Evolutionary conservation across 2,113 vertebrate species (phyloP), one percentile per base, ranked within the genome.

Genomic region (Thinocorus orbignyianus): DNA sequence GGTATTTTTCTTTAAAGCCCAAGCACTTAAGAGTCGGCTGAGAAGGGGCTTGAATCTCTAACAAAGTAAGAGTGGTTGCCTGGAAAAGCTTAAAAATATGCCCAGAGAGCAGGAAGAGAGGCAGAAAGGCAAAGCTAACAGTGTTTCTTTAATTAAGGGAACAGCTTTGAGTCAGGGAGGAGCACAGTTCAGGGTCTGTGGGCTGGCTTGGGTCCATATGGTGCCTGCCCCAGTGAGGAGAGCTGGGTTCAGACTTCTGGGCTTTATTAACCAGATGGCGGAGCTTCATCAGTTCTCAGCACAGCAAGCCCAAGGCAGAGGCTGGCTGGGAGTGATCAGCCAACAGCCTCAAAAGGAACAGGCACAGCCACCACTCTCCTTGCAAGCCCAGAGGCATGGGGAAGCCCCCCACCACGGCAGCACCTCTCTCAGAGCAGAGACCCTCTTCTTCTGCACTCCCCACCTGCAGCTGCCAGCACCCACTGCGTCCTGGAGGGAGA

Each of bases 161-260:
- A 5, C 1, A 20, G 64, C 52, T 42, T 11, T n/a, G 46, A 46
- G n/a, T 16, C 62, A 10, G 33, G 0, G 11, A 64, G 81, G 39
- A 57, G 37, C 13, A 15, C 1, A 3, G 64, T 4, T 55, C 48
- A 6, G 0, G 11, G 22, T 2, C 2, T 49, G 5, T n/a, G 1
- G 8, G 18, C 4, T n/a, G 80, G 70, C 54, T 10, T 2, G 9
- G 24, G 7, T 28, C 72, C 78, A 26, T 37, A 30, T 24, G 44
- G n/a, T 23, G 46, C 42, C 44, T 15, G 57, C 35, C 51, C 51
- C 0, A 2, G 35, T 0, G 9, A 20, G 68, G 46, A 31, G 37
- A 28, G 39, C 35, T 2, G 0, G 44, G 23, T 10, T 16, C 2
- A 3, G 57, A 71, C 23, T 64, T 48, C 74, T 9, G 11, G 1